phyloP scores from a whole-genome alignment of 1,140 invertebrate genomes.

The Psix sp. region DNA sequence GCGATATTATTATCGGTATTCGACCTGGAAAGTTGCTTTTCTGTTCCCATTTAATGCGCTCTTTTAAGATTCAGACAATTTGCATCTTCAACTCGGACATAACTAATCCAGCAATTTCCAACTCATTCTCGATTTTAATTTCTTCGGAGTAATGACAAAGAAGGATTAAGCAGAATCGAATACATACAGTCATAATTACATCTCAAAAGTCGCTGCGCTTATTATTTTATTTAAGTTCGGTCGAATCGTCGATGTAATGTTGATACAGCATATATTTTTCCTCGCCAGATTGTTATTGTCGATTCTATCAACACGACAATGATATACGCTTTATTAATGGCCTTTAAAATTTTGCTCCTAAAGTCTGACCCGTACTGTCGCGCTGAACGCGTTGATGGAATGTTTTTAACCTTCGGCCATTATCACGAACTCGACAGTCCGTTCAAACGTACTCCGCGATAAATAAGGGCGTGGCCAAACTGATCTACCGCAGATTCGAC shows the following conservation, averaged over 20 bases:
- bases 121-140: no score
- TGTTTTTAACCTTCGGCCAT: conserved; percentile 42
- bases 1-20: conserved; percentile 28
- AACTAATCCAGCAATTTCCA: neutral
- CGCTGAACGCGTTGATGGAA: conserved; percentile 31
- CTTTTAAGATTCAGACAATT: no score
- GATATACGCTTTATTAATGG: conserved; percentile 46
- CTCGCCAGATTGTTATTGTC: conserved; percentile 15
- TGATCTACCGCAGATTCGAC: neutral
- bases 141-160: no score
- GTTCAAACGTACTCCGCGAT: conserved; percentile 29
- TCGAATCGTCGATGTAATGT: conserved; percentile 14
- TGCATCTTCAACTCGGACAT: no score
- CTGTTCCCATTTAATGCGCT: conserved; percentile 4
- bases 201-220: no score
- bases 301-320: conserved; percentile 47
- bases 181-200: no score
- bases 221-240: neutral
- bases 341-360: conserved; percentile 25
- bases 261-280: conserved; percentile 34
- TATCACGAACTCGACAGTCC: conserved; percentile 19
- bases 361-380: conserved; percentile 24
- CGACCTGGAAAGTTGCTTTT: conserved; percentile 31
- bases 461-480: conserved; percentile 29
- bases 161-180: no score